Conservation (phyloP, 2,888 invertebrate species). For the Charanyca ferruginea region DNA sequence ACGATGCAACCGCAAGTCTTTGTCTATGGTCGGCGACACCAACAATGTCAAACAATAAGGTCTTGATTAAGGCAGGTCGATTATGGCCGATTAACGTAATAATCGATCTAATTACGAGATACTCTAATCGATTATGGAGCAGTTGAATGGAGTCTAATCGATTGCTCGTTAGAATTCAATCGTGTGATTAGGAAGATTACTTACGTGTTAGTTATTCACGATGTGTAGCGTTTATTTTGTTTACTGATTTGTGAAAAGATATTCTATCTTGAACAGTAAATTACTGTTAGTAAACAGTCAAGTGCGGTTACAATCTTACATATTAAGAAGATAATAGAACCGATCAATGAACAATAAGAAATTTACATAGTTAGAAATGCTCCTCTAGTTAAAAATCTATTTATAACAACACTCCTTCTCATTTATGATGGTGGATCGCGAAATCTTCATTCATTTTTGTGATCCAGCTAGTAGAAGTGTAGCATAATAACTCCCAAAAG, state of each 20-base stretch:
- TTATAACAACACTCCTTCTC: neutral
- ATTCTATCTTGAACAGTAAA: neutral
- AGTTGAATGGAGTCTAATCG: constrained; percentile 29
- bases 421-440: neutral
- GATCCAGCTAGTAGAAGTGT: too few relatives aligned
- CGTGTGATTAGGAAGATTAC: neutral
- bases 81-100: constrained; percentile 32
- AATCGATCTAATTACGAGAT: constrained; percentile 45
- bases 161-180: constrained; percentile 33
- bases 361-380: neutral
- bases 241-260: neutral
- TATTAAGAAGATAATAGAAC: constrained; percentile 1
- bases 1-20: constrained; percentile 45
- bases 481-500: too few relatives aligned
- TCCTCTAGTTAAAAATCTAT: neutral
- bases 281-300: constrained; percentile 5
- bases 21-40: constrained; percentile 34
- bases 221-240: neutral
- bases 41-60: constrained; percentile 51
- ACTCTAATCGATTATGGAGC: constrained; percentile 34
- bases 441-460: neutral
- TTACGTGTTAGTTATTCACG: neutral
- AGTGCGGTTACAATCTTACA: neutral
- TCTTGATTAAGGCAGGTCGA: constrained; percentile 37
- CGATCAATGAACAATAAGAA: neutral